Evolutionary conservation across 2,797 vertebrate genomes (phyloP).

Genomic region (Lycodopsis pacificus): DNA sequence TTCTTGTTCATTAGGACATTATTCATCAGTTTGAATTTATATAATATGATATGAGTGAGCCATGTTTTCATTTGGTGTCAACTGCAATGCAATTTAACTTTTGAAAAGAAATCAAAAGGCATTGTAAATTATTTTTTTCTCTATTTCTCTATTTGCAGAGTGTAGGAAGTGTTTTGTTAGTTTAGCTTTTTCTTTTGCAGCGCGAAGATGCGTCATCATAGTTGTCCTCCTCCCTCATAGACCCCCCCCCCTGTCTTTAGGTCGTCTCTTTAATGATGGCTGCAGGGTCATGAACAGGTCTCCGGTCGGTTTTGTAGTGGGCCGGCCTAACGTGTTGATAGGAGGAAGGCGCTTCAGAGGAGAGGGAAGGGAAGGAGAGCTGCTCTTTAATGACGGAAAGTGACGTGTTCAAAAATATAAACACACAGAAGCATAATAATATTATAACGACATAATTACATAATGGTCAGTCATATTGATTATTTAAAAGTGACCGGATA

Average conservation of each 20-base stretch:
- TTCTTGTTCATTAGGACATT: background rate
- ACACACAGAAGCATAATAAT: no score
- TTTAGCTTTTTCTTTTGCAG: slow-evolving; percentile 19
- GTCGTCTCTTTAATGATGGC: slow-evolving; percentile 15
- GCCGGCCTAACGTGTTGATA: background rate
- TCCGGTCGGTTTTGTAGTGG: background rate
- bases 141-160: background rate
- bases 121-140: background rate
- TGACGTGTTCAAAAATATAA: background rate
- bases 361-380: background rate
- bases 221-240: slow-evolving; percentile 27
- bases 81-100: background rate
- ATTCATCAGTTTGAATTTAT: background rate
- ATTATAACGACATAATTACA: no score
- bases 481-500: background rate
- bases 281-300: slow-evolving; percentile 11
- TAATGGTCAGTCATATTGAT: background rate
- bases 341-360: background rate
- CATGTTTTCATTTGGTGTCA: background rate
- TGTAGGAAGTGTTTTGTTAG: background rate
- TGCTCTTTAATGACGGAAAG: background rate
- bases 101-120: background rate
- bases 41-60: background rate
- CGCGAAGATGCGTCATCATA: slow-evolving; percentile 35
- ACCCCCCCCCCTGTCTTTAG: background rate